Conservation (phyloP, 2,797 vertebrate genomes). For the Galagoides demidoff region DNA sequence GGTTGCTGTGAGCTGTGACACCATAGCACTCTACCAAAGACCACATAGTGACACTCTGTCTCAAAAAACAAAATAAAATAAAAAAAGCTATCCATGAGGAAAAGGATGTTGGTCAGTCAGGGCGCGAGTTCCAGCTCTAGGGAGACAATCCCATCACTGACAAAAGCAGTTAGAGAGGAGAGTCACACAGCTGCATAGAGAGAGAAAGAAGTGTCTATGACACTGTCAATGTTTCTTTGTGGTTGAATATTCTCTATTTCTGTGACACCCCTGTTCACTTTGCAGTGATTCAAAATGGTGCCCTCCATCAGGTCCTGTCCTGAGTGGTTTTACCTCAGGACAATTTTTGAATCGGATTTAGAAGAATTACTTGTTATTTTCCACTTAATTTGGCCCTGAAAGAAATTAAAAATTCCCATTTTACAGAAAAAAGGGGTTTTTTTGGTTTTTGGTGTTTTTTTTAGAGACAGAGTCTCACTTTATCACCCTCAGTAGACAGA, state of each 20-base stretch:
- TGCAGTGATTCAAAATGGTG: slow-evolving; percentile 38
- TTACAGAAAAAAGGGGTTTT: not conserved
- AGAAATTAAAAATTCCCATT: slow-evolving; percentile 36
- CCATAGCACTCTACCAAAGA: no score
- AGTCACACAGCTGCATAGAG: not conserved
- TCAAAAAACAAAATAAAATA: no score
- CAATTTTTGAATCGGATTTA: slow-evolving; percentile 18
- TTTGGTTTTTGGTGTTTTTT: not conserved
- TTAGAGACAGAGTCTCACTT: no score
- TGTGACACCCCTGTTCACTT: not conserved
- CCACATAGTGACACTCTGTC: no score
- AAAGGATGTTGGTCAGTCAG: not conserved
- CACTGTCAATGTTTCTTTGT: not conserved
- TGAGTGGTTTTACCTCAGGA: slow-evolving; percentile 30
- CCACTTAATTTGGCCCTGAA: slow-evolving; percentile 48
- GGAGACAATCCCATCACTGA: not conserved
- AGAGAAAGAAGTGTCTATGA: not conserved
- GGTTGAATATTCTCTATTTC: not conserved
- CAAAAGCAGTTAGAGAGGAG: not conserved
- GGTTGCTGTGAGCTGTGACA: no score
- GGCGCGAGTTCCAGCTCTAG: not conserved
- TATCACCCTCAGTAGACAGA: no score
- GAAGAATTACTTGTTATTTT: slow-evolving; percentile 52
- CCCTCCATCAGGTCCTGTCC: not conserved
- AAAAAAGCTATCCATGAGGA: not conserved